Conservation (phyloP, 2,888 invertebrate species). For the Cinara cedri region DNA sequence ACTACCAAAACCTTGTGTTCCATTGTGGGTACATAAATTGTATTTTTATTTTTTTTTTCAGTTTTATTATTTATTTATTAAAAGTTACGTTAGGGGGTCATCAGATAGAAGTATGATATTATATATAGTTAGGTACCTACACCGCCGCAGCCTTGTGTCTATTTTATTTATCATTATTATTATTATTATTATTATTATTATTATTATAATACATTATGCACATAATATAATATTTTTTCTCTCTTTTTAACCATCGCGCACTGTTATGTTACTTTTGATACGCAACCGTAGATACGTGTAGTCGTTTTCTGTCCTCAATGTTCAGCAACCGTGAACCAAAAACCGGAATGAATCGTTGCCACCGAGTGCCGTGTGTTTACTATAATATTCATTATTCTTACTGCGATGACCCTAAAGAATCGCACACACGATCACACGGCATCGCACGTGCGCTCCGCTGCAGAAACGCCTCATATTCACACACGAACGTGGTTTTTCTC, state of each 20-base stretch:
- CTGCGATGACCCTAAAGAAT: constrained; percentile 40
- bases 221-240: constrained; percentile 36
- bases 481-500: not conserved
- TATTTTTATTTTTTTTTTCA: constrained; percentile 18
- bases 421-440: no score
- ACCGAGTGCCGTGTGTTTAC: not conserved
- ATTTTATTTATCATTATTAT: constrained; percentile 44
- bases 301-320: constrained; percentile 57
- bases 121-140: no score
- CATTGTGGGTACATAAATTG: constrained; percentile 12
- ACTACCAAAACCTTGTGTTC: constrained; percentile 43
- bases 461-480: not conserved
- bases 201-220: constrained; percentile 49
- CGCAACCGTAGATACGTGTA: constrained; percentile 29
- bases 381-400: not conserved
- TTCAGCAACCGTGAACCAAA: constrained; percentile 57
- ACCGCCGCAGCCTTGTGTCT: constrained; percentile 54
- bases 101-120: constrained; percentile 56
- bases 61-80: constrained; percentile 44
- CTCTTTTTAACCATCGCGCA: constrained; percentile 28
- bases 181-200: not conserved
- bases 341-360: constrained; percentile 54
- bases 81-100: constrained; percentile 55
- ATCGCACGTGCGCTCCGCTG: not conserved
- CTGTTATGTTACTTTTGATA: constrained; percentile 51